Evolutionary conservation across 2,888 invertebrate species (phyloP).

Genomic region (Lasioglossum morio): DNA sequence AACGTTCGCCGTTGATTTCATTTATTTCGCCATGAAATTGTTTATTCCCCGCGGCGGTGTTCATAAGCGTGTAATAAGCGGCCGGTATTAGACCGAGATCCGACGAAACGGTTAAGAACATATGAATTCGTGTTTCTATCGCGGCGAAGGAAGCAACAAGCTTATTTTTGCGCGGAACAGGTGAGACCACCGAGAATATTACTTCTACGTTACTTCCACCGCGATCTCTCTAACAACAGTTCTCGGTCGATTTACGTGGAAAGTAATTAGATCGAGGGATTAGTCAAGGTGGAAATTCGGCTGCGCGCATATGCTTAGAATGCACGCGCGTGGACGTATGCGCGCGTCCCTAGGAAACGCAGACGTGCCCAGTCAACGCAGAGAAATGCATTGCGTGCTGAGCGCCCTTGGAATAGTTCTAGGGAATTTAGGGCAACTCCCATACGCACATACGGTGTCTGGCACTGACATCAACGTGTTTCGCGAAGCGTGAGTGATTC

Average conservation of each 20-base stretch:
- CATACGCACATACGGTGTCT: slow-evolving; percentile 58
- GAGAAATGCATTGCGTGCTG: slow-evolving; percentile 48
- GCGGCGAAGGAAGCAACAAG: slow-evolving; percentile 32
- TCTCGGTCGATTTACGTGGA: not conserved
- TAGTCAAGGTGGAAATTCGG: not conserved
- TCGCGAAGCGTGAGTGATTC: slow-evolving; percentile 67
- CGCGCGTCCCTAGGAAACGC: slow-evolving; percentile 19
- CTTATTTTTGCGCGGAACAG: slow-evolving; percentile 47
- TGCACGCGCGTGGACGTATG: slow-evolving; percentile 7
- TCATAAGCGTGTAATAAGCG: slow-evolving; percentile 37
- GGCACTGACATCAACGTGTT: slow-evolving; percentile 75
- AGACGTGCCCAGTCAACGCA: slow-evolving; percentile 32
- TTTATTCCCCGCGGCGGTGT: slow-evolving; percentile 37
- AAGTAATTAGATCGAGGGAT: slow-evolving; percentile 23
- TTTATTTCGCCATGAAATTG: slow-evolving; percentile 38
- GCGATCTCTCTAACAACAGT: not conserved
- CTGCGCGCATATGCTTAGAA: not conserved
- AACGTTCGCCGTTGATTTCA: slow-evolving; percentile 26
- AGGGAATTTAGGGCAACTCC: slow-evolving; percentile 57
- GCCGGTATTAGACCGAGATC: not conserved
- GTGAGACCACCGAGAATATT: not conserved
- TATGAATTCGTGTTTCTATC: slow-evolving; percentile 48
- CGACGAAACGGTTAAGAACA: slow-evolving; percentile 12
- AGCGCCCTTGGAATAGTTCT: slow-evolving; percentile 60
- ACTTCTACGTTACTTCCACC: not conserved